Base-by-base conservation (phyloP, 2,888 invertebrate genomes). In the Patella ulyssiponensis region DNA sequence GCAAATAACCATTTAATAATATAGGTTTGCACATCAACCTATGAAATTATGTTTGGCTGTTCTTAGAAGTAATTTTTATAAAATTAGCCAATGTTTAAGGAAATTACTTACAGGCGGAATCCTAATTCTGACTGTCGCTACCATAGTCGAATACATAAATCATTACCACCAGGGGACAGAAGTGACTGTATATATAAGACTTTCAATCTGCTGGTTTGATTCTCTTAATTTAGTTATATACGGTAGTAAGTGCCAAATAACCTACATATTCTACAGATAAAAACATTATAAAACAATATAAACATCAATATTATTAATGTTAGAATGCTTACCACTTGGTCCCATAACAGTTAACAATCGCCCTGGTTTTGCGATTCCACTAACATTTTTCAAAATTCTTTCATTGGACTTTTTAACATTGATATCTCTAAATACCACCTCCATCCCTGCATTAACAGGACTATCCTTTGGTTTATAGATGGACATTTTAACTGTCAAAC, bases 281-380 rank as follows among this genome's bases (percentile, higher is more conserved):
- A 51, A 17, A 27, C 17, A 52, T 64, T 51, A 51, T 69, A 33
- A 51, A 23, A 52, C 23, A 17, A 73, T 58, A 71, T 52, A 52
- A 73, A 51, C 15, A 44, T 56, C 15, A 69, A 20, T 12, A 27
- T 23, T 15, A 56, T 56, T 23, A 33, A 33, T 33, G 0, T 52
- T 9, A 74, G 15, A 71, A 14, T 58, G 84, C 89, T 86, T 89
- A 93, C 95, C 95, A 83, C 95, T 95, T 56, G 95, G 95, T 81
- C 95, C 95, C 95, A 96, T 95, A 78, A 96, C 94, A 84, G 95
- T 95, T 86, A 96, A 92, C 80, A 96, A 93, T 89, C 95, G 95
- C 74, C 96, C 96, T 17, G 95, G 95, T 86, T 94, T 94, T 84
- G 95, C 95, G 86, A 94, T 92, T 69, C 95, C 95, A 88, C 94